phyloP scores from a whole-genome alignment of 2,797 vertebrate species.

The Yasuhikotakia modesta region DNA sequence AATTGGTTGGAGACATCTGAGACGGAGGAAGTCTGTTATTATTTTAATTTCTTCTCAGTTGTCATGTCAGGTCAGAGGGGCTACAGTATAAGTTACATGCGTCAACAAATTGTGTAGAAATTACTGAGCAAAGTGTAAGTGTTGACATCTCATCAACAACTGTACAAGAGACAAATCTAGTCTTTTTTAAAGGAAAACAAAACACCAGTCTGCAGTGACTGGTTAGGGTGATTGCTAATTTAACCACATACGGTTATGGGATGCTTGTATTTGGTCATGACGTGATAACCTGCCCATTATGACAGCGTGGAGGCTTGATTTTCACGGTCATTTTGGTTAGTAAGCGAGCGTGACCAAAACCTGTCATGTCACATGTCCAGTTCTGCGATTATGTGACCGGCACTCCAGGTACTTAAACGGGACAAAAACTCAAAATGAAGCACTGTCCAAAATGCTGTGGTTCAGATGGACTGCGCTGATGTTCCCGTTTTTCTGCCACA shows the following conservation, averaged over 20 bases:
- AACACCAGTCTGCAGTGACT: neutral
- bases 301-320: constrained; percentile 35
- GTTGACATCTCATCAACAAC: too few relatives aligned
- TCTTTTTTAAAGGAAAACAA: neutral
- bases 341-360: constrained; percentile 24
- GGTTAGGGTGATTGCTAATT: neutral
- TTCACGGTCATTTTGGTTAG: constrained; percentile 38
- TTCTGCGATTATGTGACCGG: constrained; percentile 44
- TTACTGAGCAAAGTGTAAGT: too few relatives aligned
- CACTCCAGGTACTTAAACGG: constrained; percentile 69
- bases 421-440: constrained; percentile 21
- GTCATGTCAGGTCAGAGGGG: too few relatives aligned
- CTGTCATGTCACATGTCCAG: constrained; percentile 8
- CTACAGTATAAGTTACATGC: too few relatives aligned
- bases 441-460: constrained; percentile 65
- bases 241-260: neutral
- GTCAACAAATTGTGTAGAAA: too few relatives aligned
- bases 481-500: constrained; percentile 30
- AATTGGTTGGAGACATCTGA: neutral
- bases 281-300: neutral
- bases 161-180: neutral
- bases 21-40: neutral
- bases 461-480: constrained; percentile 41
- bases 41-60: too few relatives aligned
- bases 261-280: neutral